A percentile compares a stretch with the other conserved stretches of the same genome.
Conservation (phyloP, 2,113 vertebrate species). For the Campylomormyrus tamandua region DNA sequence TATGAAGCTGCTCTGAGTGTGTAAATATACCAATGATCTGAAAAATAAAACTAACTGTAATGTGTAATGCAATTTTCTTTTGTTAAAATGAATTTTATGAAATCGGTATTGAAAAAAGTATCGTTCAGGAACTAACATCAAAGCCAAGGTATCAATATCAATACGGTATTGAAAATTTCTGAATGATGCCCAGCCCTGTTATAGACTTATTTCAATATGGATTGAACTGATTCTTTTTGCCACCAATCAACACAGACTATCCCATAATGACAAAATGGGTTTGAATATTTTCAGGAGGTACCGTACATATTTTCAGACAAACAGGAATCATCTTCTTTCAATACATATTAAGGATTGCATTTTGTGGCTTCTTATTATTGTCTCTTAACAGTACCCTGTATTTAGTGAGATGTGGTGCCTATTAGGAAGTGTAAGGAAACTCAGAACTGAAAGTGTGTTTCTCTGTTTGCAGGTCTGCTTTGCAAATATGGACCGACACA, state of each 20-base stretch:
- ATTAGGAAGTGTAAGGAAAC: background rate
- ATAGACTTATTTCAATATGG: background rate
- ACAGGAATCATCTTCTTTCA: background rate
- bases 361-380: background rate
- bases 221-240: background rate
- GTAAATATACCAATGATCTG: background rate
- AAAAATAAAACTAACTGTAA: background rate
- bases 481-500: slow-evolving; percentile 76
- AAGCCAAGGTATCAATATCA: background rate
- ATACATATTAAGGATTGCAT: too few relatives aligned
- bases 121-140: background rate
- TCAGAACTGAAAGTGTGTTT: background rate
- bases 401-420: background rate
- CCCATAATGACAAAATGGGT: background rate
- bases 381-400: background rate
- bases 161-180: background rate
- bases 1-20: background rate
- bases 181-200: background rate
- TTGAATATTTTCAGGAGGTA: background rate
- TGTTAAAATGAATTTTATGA: background rate
- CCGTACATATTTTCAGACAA: background rate
- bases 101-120: background rate
- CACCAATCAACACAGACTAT: background rate
- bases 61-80: background rate
- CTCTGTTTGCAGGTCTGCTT: slow-evolving; percentile 78